These are phyloP conservation scores for Phalanger gymnotis DNA, from an alignment of 2,797 vertebrate species.

Conservation along the genomic window DNA sequence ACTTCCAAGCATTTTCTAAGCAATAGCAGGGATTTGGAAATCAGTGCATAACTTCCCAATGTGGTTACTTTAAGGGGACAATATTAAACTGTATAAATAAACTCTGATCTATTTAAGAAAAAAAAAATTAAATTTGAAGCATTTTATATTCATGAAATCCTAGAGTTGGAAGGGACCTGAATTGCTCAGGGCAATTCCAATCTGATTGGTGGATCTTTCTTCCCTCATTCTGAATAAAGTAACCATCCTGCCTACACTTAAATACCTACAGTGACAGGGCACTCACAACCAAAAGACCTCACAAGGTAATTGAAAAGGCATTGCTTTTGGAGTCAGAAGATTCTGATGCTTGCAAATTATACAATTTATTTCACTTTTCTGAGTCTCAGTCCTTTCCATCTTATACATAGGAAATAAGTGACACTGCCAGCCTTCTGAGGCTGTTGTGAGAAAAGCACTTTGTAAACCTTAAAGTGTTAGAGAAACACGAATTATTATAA, in stretches of 20 bases:
- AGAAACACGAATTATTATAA: background rate
- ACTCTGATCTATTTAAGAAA: background rate
- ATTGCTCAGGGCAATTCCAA: background rate
- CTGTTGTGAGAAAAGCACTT: background rate
- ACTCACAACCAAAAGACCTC: background rate
- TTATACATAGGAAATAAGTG: background rate
- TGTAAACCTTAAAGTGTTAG: background rate
- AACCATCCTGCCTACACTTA: background rate
- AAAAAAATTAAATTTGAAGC: background rate
- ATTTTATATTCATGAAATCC: background rate
- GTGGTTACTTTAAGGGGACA: background rate
- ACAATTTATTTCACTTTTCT: background rate
- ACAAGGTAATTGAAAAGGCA: background rate
- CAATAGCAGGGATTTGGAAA: background rate
- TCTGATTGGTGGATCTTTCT: background rate
- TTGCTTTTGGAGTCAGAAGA: background rate
- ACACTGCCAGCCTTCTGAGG: background rate
- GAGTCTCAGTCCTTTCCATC: background rate
- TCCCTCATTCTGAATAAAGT: background rate
- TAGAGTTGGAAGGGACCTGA: background rate
- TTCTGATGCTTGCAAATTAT: background rate
- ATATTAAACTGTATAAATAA: background rate
- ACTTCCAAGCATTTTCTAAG: background rate
- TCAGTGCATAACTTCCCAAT: background rate
- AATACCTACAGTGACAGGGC: background rate